Conservation (phyloP, 2,113 vertebrate species). For the Cariama cristata region DNA sequence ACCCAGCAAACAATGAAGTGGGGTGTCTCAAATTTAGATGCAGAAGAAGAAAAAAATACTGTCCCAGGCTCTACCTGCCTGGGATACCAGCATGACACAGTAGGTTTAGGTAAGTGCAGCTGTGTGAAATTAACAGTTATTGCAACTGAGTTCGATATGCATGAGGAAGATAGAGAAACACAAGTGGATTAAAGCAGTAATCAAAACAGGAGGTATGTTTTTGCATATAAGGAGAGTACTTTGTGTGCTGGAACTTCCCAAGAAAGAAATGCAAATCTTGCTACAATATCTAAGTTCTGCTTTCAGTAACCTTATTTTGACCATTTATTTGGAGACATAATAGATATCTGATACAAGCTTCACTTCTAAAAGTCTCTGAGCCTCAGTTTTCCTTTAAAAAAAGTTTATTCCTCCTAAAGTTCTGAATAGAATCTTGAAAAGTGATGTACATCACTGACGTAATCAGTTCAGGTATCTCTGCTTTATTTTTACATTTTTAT, state of each 20-base stretch:
- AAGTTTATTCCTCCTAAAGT: not conserved
- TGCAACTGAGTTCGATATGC: not conserved
- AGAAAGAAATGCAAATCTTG: not conserved
- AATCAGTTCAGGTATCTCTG: not conserved
- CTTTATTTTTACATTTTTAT: not conserved
- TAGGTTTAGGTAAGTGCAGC: not conserved
- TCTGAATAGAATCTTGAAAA: not conserved
- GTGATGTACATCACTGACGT: not conserved
- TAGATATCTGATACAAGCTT: not conserved
- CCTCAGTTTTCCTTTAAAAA: not conserved
- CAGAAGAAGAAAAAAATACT: not conserved
- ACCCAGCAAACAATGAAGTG: not conserved
- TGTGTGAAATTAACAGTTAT: not conserved
- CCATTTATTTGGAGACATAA: not conserved
- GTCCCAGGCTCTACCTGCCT: not conserved
- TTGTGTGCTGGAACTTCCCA: not conserved
- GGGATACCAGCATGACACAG: not conserved
- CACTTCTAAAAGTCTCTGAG: not conserved
- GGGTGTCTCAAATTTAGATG: not conserved
- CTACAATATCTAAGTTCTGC: not conserved
- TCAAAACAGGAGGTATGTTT: not conserved
- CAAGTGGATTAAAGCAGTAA: not conserved
- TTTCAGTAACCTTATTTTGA: not conserved
- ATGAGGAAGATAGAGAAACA: not conserved
- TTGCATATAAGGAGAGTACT: not conserved